Conservation (phyloP, 2,113 vertebrate species). For the Poeciliopsis retropinna region DNA sequence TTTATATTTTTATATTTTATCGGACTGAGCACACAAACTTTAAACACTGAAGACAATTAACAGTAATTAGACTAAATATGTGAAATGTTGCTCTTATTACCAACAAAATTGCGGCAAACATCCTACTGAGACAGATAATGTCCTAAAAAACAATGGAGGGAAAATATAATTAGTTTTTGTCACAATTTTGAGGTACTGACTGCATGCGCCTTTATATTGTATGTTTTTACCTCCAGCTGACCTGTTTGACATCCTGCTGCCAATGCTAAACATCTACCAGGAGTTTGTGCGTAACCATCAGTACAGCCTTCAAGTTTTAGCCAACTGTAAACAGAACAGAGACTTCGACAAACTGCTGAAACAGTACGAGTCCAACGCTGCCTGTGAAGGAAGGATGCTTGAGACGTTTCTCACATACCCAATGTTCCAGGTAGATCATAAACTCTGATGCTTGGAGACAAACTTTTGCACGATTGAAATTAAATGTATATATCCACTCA, state of each 20-base stretch:
- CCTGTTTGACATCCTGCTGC: constrained; percentile 97
- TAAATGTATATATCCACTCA: no score
- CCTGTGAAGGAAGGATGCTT: constrained; percentile 95
- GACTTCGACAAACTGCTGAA: constrained; percentile 99
- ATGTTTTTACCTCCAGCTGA: constrained; percentile 83
- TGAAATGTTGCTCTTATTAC: no score
- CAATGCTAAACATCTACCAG: constrained; percentile 99
- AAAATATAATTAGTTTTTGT: no score
- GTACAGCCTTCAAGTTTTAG: constrained; percentile 96
- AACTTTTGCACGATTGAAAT: background rate
- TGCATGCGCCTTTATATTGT: background rate
- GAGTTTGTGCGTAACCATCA: constrained; percentile 99
- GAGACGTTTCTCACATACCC: constrained; percentile 99
- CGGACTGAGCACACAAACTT: no score
- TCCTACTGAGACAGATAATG: background rate
- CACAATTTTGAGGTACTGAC: background rate
- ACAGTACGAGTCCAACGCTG: constrained; percentile 96
- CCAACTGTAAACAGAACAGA: constrained; percentile 99
- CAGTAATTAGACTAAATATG: no score
- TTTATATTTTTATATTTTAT: no score
- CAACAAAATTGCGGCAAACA: background rate
- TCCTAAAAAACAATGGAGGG: no score
- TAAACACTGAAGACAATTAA: no score
- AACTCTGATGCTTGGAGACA: background rate
- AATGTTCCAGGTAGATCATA: constrained; percentile 93